Evolutionary conservation across 2,113 vertebrate species (phyloP).

Genomic region (Clarias magur): DNA sequence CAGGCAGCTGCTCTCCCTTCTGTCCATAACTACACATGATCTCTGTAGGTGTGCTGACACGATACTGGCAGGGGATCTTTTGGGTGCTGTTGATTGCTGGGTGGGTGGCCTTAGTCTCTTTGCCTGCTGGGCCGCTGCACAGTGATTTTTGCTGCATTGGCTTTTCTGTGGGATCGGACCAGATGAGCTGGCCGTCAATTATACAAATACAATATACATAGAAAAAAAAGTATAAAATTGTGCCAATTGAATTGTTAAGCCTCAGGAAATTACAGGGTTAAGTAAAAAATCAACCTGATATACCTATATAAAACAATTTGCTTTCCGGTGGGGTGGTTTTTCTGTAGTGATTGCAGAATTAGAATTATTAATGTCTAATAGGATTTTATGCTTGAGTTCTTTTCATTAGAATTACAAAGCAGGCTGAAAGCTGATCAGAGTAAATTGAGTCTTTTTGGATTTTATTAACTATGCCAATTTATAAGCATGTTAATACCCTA

Average conservation of each 20-base stretch:
- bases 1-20: too few relatives aligned
- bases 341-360: neutral
- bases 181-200: too few relatives aligned
- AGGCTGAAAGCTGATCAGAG: neutral
- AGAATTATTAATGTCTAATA: neutral
- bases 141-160: too few relatives aligned
- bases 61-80: too few relatives aligned
- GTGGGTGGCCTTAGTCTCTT: too few relatives aligned
- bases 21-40: too few relatives aligned
- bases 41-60: too few relatives aligned
- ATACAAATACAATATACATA: too few relatives aligned
- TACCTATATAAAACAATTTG: neutral
- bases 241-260: neutral
- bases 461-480: neutral
- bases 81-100: too few relatives aligned
- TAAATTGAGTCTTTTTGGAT: neutral
- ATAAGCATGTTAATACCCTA: neutral
- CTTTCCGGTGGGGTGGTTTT: neutral
- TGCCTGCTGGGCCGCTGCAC: too few relatives aligned
- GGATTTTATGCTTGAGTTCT: neutral
- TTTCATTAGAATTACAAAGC: neutral
- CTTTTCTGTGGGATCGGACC: too few relatives aligned
- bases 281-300: neutral
- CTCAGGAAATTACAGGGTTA: constrained; percentile 10
- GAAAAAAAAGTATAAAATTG: too few relatives aligned